Evolutionary conservation across 2,113 vertebrate species (phyloP).

Genomic region (Tupaia chinensis): DNA sequence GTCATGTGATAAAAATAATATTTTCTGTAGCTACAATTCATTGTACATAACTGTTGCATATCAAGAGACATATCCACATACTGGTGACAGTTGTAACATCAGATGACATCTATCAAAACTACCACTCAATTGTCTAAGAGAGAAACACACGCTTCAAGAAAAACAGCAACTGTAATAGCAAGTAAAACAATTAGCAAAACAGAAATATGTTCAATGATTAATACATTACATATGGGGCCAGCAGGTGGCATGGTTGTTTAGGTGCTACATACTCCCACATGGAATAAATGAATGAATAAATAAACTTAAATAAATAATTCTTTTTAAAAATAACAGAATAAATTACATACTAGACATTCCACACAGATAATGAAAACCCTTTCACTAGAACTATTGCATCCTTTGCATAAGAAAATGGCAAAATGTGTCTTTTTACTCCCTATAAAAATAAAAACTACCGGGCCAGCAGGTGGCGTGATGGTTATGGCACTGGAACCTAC

Average conservation of each 20-base stretch:
- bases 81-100: neutral
- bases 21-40: neutral
- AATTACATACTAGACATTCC: neutral
- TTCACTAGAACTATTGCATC: neutral
- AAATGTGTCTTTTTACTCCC: neutral
- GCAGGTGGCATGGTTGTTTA: too few relatives aligned
- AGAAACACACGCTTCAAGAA: neutral
- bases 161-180: neutral
- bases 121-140: neutral
- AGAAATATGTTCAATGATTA: neutral
- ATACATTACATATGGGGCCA: neutral
- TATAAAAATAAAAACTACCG: neutral
- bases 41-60: neutral
- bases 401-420: neutral
- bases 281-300: too few relatives aligned
- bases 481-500: too few relatives aligned
- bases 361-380: neutral
- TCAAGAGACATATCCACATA: neutral
- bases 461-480: too few relatives aligned
- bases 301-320: too few relatives aligned
- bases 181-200: neutral
- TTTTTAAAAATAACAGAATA: neutral
- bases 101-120: neutral
- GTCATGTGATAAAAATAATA: neutral
- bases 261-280: too few relatives aligned